Conservation (phyloP, 2,797 vertebrate genomes). For the Picus viridis region DNA sequence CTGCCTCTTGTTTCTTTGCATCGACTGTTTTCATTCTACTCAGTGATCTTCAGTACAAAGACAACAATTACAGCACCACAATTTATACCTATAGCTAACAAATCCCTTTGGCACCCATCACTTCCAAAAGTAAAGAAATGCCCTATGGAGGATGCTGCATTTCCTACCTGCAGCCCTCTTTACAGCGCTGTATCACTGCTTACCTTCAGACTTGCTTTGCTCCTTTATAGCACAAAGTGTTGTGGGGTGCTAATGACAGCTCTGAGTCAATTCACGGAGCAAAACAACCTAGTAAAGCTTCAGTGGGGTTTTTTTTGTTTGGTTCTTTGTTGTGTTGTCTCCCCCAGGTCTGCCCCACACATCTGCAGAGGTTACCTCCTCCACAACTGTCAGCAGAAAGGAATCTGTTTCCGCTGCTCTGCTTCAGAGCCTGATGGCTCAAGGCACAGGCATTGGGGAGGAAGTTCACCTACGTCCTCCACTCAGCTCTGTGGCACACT, state of each 20-base stretch:
- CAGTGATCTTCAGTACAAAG: not conserved
- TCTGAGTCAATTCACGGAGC: not conserved
- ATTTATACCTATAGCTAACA: not conserved
- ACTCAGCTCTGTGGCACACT: not conserved
- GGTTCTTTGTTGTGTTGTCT: not conserved
- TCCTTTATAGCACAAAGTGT: accelerated
- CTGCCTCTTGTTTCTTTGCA: not conserved
- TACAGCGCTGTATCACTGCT: not conserved
- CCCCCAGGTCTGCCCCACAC: not conserved
- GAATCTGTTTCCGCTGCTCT: not conserved
- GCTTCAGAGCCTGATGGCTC: not conserved
- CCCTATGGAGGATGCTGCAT: not conserved
- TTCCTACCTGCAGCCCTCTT: not conserved
- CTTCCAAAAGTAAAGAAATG: not conserved
- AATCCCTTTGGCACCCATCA: not conserved
- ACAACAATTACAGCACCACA: not conserved
- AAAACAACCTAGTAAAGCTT: not conserved
- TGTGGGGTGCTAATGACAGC: not conserved
- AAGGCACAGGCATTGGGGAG: not conserved
- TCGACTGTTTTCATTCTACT: not conserved
- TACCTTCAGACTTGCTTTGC: not conserved
- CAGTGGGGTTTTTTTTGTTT: not conserved
- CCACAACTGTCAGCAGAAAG: not conserved
- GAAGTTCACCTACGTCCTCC: not conserved
- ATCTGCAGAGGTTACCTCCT: not conserved